Evolutionary conservation across 2,797 vertebrate species (phyloP), one percentile per base, ranked within the genome.

Genomic region (Anableps anableps): DNA sequence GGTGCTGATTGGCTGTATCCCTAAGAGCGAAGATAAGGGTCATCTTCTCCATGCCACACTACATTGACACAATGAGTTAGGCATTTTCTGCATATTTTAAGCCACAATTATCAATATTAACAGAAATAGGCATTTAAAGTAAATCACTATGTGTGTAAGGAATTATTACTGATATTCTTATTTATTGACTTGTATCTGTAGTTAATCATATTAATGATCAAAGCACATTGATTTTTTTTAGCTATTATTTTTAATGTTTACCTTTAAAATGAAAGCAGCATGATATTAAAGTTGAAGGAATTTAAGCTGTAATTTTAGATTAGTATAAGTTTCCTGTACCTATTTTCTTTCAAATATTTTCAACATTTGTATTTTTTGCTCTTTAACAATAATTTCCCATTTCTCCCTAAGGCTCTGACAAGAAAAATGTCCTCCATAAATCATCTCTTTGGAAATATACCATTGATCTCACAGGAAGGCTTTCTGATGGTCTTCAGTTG

Each of bases 371-470:
- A 72, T 72, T n/a, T 47, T 1, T 75, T 21, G n/a, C 62, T 77
- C 77, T 53, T 38, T 51, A 41, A 16, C 64, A 58, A 43, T 71
- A 3, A 72, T 43, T 55, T 21, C 23, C 36, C 60, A 31, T 51
- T 83, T 71, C 48, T n/a, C 79, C 21, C 7, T 21, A 77, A 80
- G 74, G 51, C 74, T 83, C 11, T 51, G 74, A 81, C 51, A 62
- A 84, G 84, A 88, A 75, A 86, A 88, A 91, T 75, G 75, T 77
- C 79, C 74, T 62, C 79, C 64, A 85, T 88, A 47, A 88, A 86
- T 87, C 78, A 62, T 79, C 34, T 58, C 66, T 76, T 58, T 41
- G 31, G 72, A 76, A 73, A 77, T 75, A 21, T 50, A 36, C 34
- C 80, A 89, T 89, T 83, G 86, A 89, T 92, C 72, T 13, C 31